Base-by-base conservation (phyloP, 2,888 invertebrate species). In the Stramonita haemastoma region DNA sequence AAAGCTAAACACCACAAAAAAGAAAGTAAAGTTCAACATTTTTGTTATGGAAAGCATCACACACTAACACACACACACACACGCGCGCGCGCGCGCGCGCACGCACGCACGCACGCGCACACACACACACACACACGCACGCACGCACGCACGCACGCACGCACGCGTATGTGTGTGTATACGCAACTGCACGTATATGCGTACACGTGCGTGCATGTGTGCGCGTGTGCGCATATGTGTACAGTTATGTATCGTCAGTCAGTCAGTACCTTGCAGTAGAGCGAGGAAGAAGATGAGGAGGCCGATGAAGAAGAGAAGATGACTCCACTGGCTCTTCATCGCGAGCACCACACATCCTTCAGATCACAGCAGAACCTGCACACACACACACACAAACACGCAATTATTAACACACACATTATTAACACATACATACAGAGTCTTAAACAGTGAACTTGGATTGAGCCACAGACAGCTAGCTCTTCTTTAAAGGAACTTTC, bases 251-350 rank as follows among this genome's bases (percentile, higher is more conserved):
- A 57, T 13, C 11, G 17, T 13, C 57, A 8, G 60, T 60, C 22
- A 22, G 60, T 60, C 60, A 22, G 17, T 83, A 83, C 83, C 83
- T 83, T 46, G 34, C 11, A 46, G 17, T 11, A 83, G 22, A 26
- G 83, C 26, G 83, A 83, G 19, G 83, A 17, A n/a, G 73, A 46
- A 46, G 83, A 83, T 5, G 26, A 46, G 46, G 26, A 83, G 83
- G 46, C 36, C 6, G 83, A 83, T 36, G 83, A 83, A 17, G 36
- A 36, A 83, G 26, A 46, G 83, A 83, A 83, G 83, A n/a, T 83
- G 36, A 83, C 83, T 22, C 83, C 83, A 83, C 83, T 83, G 83
- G 83, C 83, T 83, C 83, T 46, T 46, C 83, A 83, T 83, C 22
- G 83, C 83, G 83, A 46, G 83, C 83, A 46, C 8, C 83, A 83